Base-by-base conservation (phyloP, 1,140 invertebrate genomes). In the Ptiloglossa arizonensis region DNA sequence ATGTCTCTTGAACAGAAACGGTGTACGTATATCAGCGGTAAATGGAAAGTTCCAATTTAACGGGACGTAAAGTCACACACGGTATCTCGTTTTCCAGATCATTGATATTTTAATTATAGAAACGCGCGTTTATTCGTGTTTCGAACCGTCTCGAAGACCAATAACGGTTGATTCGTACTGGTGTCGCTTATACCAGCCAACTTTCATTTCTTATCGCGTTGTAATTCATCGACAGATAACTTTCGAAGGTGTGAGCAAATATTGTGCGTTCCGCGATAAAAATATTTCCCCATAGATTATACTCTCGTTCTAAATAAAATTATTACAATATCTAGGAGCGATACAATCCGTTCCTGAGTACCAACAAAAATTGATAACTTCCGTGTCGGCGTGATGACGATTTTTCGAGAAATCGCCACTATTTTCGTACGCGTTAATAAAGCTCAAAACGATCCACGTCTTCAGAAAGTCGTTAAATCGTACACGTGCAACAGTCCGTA, bases 401-500 rank as follows among this genome's bases (percentile, higher is more conserved):
- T 19, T 17, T 15, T 44, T 62, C 15, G 5, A 44, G n/a, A 24
- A n/a, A n/a, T 4, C 59, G 13, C n/a, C 1, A 1, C 17, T 32
- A 66, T 66, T 48, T 66, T n/a, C 13, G 59, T 44, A 5, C 27
- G 6, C 4, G 41, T 29, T 19, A 46, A 48, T 32, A 50, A 56
- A 68, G 13, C 13, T 27, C n/a, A 5, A 5, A 5, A 24, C 5
- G 13, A 17, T 11, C 4, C 15, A 5, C 29, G 64, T 48, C 64
- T 68, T 69, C 32, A 44, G 22, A 57, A 41, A 76, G 41, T 48
- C 52, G 63, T 57, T 59, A 76, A 59, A 38, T 24, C n/a, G 32
- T 19, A 48, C 75, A 77, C 48, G 68, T 77, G 75, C 68, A 62
- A 11, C n/a, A 24, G 29, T 24, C 15, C 24, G 54, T 17, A 38